phyloP scores from a whole-genome alignment of 1,140 invertebrate species.

The Caenorhabditis tropicalis region DNA sequence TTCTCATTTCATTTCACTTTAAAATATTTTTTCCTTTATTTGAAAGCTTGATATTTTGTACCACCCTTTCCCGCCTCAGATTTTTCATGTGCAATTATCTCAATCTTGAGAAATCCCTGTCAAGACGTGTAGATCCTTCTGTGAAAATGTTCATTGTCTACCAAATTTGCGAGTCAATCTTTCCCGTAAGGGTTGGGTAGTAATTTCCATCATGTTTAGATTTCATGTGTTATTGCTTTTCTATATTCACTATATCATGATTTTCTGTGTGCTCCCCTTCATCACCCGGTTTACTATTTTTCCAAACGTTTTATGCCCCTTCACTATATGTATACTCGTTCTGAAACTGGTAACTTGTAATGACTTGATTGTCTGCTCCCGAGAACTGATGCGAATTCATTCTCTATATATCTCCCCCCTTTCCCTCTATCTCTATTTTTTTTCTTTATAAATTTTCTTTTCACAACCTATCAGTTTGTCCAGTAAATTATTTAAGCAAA shows the following conservation, averaged over 20 bases:
- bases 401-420: background rate
- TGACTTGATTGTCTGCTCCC: background rate
- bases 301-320: background rate
- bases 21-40: background rate
- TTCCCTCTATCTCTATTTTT: background rate
- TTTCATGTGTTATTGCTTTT: conserved; percentile 10
- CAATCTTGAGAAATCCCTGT: conserved; percentile 17
- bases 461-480: background rate
- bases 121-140: conserved; percentile 26
- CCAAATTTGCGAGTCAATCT: conserved; percentile 23
- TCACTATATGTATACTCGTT: background rate
- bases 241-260: conserved; percentile 9
- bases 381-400: conserved; percentile 19
- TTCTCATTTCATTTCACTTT: conserved; percentile 40
- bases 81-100: conserved; percentile 37
- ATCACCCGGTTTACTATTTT: conserved; percentile 4
- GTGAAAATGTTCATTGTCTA: background rate
- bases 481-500: background rate
- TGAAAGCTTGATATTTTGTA: background rate
- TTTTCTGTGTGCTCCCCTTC: conserved; percentile 26
- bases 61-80: background rate
- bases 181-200: conserved; percentile 11
- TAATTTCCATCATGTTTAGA: background rate
- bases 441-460: too few species aligned
- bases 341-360: conserved; percentile 12